A percentile compares a stretch with the other conserved stretches of the same genome.
Conservation (phyloP, 2,888 invertebrate genomes). For the Mechanitis mazaeus region DNA sequence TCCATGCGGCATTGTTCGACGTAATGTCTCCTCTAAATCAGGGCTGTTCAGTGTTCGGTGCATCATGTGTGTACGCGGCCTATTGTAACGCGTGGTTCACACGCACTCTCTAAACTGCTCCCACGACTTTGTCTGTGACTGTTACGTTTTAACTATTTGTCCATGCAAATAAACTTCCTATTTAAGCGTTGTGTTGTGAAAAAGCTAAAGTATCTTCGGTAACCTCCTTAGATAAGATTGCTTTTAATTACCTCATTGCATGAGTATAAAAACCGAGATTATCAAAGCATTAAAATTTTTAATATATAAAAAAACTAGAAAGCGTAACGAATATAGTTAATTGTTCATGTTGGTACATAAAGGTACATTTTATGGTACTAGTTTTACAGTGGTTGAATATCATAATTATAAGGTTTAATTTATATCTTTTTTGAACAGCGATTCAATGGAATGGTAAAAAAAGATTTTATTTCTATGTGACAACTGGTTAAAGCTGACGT, state of each 20-base stretch:
- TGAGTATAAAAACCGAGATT: no score
- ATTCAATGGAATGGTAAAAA: no score
- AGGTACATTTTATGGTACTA: constrained; percentile 17
- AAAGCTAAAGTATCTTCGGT: background rate
- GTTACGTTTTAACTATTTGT: constrained; percentile 37
- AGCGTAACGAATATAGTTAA: constrained; percentile 50
- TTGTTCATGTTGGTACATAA: constrained; percentile 30
- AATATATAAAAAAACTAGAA: constrained; percentile 45
- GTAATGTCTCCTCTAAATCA: constrained; percentile 71
- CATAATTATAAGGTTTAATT: constrained; percentile 9
- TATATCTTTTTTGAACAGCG: background rate
- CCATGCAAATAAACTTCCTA: constrained; percentile 38
- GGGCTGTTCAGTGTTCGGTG: constrained; percentile 49
- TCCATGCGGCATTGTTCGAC: constrained; percentile 61
- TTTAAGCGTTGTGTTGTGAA: background rate
- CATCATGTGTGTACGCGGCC: constrained; percentile 55
- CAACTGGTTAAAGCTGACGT: no score
- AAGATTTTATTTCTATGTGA: no score
- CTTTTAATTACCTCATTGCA: constrained; percentile 2
- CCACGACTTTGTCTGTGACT: constrained; percentile 47
- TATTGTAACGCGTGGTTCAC: constrained; percentile 66
- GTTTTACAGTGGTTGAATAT: constrained; percentile 16
- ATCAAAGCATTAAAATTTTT: no score
- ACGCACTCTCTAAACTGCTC: constrained; percentile 67
- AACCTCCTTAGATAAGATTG: no score